Percentiles rank a stretch among this genome's conserved stretches.
These are phyloP conservation scores for Caenorhabditis latens DNA, from an alignment of 1,140 invertebrate genomes.

Conservation along the genomic window DNA sequence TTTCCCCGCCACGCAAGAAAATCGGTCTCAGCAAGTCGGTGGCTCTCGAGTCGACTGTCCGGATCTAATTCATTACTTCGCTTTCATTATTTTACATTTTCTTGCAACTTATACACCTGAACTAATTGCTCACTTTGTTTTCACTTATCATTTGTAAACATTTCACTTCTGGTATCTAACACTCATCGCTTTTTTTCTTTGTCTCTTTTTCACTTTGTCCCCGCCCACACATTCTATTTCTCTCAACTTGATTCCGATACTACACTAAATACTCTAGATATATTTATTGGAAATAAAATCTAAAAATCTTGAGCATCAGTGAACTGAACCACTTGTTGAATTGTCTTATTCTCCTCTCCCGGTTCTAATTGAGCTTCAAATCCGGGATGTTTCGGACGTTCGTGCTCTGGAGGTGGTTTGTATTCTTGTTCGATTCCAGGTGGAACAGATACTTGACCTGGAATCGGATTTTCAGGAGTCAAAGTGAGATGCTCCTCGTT, in stretches of 20 bases:
- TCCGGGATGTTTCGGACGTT: slow-evolving; percentile 15
- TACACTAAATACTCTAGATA: not conserved
- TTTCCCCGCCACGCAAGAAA: slow-evolving; percentile 36
- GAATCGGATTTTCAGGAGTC: not conserved
- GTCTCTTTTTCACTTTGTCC: not conserved
- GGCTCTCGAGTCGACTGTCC: slow-evolving; percentile 1
- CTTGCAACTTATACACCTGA: slow-evolving; percentile 23
- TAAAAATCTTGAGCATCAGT: slow-evolving; percentile 36
- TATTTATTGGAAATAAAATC: not conserved
- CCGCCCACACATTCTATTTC: too few species aligned
- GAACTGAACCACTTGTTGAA: slow-evolving; percentile 19
- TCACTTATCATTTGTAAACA: not conserved
- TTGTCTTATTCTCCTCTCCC: slow-evolving; percentile 21
- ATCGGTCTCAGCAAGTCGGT: slow-evolving; percentile 38
- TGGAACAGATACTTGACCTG: not conserved
- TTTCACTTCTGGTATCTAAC: slow-evolving; percentile 30
- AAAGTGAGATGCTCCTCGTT: not conserved
- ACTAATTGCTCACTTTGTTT: slow-evolving; percentile 40
- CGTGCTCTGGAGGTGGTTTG: slow-evolving; percentile 25
- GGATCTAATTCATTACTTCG: not conserved
- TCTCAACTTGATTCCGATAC: not conserved
- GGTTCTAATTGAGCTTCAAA: slow-evolving; percentile 18
- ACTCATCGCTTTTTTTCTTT: not conserved
- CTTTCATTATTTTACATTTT: not conserved
- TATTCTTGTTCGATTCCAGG: not conserved